Evolutionary conservation across 2,797 vertebrate genomes (phyloP), one percentile per base, ranked within the genome.

Genomic region (Betta splendens): DNA sequence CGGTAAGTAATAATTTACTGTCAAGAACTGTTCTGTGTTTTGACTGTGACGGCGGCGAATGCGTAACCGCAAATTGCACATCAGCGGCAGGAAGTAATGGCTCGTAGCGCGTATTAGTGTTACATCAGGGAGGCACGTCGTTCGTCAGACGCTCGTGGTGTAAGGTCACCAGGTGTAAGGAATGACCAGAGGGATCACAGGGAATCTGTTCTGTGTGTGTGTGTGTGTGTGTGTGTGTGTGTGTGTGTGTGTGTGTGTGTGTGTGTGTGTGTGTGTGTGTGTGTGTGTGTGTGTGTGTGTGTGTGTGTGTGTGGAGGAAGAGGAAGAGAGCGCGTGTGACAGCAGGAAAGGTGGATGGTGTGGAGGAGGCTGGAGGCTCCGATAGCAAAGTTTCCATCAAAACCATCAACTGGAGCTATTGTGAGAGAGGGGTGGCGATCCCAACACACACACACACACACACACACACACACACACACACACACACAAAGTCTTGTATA

Each of bases 11-110:
- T 79, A 73, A 82, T 73, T 74, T 66, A 38, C 74, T 75, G 81
- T 78, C 81, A 71, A 50, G 67, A 74, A 25, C 64, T 37, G 64
- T 64, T 80, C 53, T 51, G 7, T 66, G 38, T 68, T 79, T 74
- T 80, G 72, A 81, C 75, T 77, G 70, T 66, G 68, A 65, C 73
- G 54, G 57, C 55, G 39, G 73, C 61, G 74, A 52, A 75, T 72
- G 74, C 40, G 72, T 44, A 40, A 79, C 82, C 82, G 76, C 87
- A 84, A 76, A 69, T 48, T 74, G 74, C 51, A 60, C 61, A 70
- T 80, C 79, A 65, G 71, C 66, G 65, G 71, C 66, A 66, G 57
- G 35, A 80, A 58, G 72, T 67, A 76, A 77, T 77, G 72, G 79
- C 59, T 67, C 11, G 8, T 53, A 73, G 81, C 80, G 54, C 58